Base-by-base conservation (phyloP, 2,113 vertebrate genomes). In the Ceyx melanurus region DNA sequence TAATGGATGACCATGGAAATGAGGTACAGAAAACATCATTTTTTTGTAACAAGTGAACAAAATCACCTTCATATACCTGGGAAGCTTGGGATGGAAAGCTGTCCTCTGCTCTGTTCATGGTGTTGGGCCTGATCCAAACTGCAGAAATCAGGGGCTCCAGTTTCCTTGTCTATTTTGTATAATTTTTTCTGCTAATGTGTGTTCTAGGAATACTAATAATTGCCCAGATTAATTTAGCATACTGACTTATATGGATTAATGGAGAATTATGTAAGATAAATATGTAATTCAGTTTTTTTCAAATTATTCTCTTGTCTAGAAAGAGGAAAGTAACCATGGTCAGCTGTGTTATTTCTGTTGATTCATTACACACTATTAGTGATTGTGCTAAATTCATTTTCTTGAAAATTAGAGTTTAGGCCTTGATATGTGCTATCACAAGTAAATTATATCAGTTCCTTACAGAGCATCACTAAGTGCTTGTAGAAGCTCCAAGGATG, bases 1-100 rank as follows among this genome's bases (percentile, higher is more conserved):
- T 99, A 85, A 95, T 98, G 50, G 98, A 99, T 96, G 95, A 97
- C 33, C 84, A 87, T n/a, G 98, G 98, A 88, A 96, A 92, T 45
- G 98, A 99, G 99, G 99, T 99, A 98, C 92, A 82, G 60, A 82
- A 82, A 23, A 26, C 13, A 64, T 1, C 19, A 19, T 2, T 15
- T 87, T 87, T 83, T 86, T 88, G 22, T 46, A 85, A 33, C 10
- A 8, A 64, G 46, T 12, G 26, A 73, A 73, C 21, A 78, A 77
- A 80, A 72, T 79, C 23, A 40, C 18, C 15, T 71, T 92, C 15
- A 16, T 40, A 53, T 12, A 58, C 26, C 9, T 48, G 48, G 29
- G 42, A 78, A 82, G 13, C 17, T 37, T 57, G 15, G 22, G 56
- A 79, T 35, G 43, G 43, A 82, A 77, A 85, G 40, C 26, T 60